A percentile compares a stretch with the other conserved stretches of the same genome.
These are phyloP conservation scores for Manis pentadactyla DNA, from an alignment of 2,797 vertebrate species.

Conservation along the genomic window DNA sequence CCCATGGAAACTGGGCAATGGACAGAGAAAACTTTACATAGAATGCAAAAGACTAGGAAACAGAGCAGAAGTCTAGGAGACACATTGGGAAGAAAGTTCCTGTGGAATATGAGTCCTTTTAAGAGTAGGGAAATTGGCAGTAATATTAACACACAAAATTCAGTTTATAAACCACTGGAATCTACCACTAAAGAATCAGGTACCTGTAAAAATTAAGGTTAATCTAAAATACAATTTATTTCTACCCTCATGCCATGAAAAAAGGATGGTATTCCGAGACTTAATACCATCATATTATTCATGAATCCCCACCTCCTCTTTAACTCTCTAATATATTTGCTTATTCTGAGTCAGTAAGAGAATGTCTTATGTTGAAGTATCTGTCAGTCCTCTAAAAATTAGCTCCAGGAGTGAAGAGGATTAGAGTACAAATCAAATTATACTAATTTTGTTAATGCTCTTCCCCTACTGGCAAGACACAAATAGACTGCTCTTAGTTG, in stretches of 20 bases:
- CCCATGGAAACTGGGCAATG: not conserved
- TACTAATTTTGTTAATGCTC: constrained; percentile 22
- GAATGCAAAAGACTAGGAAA: not conserved
- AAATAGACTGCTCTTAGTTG: not conserved
- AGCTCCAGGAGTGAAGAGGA: not conserved
- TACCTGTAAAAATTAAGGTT: not conserved
- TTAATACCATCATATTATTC: not conserved
- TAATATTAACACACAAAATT: not conserved
- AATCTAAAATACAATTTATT: not conserved
- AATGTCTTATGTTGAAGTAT: not conserved
- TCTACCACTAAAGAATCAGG: not conserved
- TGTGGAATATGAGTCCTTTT: not conserved
- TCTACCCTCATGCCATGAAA: not conserved
- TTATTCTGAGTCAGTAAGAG: not conserved
- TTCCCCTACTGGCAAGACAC: not conserved
- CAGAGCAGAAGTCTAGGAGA: not conserved
- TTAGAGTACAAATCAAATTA: not conserved
- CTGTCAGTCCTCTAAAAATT: not conserved
- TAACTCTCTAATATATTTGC: not conserved
- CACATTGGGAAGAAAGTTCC: not conserved
- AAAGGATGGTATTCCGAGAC: not conserved
- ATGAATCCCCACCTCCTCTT: not conserved
- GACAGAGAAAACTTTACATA: not conserved
- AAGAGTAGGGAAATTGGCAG: not conserved
- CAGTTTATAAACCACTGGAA: not conserved